Evolutionary conservation across 2,113 vertebrate genomes (phyloP).

Genomic region (Raja brachyura): DNA sequence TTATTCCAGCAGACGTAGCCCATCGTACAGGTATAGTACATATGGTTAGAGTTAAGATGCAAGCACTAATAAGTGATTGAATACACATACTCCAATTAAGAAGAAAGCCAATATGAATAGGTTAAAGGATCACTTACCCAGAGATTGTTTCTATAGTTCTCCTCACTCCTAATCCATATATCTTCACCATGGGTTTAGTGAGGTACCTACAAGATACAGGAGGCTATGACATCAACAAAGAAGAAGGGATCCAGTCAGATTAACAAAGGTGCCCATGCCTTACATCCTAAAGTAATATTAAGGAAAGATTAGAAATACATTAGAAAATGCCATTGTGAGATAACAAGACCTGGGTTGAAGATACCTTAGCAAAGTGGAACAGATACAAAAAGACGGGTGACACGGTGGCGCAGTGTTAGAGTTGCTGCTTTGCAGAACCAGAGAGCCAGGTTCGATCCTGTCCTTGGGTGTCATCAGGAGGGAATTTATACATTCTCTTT

Average conservation of each 20-base stretch:
- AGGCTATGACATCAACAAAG: slow-evolving; percentile 12
- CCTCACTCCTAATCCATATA: slow-evolving; percentile 19
- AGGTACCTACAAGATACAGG: slow-evolving; percentile 24
- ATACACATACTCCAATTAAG: neutral
- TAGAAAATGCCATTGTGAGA: neutral
- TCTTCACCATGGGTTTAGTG: slow-evolving; percentile 19
- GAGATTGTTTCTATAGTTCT: slow-evolving; percentile 24
- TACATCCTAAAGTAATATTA: neutral
- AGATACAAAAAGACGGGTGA: neutral
- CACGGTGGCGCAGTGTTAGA: no score
- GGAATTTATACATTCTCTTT: no score
- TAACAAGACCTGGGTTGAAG: neutral
- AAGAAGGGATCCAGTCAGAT: neutral
- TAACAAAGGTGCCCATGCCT: neutral
- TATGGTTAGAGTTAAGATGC: neutral
- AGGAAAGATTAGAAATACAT: neutral
- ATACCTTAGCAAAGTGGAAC: neutral
- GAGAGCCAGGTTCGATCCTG: no score
- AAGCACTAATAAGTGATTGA: neutral
- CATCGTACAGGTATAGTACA: neutral
- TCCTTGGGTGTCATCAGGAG: no score
- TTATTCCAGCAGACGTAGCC: neutral
- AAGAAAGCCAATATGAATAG: neutral
- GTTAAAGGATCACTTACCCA: slow-evolving; percentile 2
- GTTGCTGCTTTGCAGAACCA: no score